Percentiles rank a stretch among this genome's conserved stretches.
Evolutionary conservation across 2,888 invertebrate species (phyloP).

Genomic region (Smittia sp.): DNA sequence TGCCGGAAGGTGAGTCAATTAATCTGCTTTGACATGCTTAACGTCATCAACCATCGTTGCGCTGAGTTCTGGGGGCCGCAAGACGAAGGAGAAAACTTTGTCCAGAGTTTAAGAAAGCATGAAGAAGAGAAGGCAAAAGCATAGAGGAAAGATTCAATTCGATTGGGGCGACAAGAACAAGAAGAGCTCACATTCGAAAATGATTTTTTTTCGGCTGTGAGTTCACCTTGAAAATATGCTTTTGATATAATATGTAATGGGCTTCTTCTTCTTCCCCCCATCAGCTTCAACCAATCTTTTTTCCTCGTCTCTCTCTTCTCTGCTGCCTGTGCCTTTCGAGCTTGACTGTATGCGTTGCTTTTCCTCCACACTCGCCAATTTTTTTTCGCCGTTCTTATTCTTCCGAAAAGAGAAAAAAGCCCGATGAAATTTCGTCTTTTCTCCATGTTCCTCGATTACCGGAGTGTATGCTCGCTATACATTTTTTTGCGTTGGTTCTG

Average conservation of each 20-base stretch:
- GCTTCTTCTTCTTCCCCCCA: constrained; percentile 36
- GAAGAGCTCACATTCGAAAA: constrained; percentile 37
- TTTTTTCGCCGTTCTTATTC: constrained; percentile 36
- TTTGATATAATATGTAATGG: constrained; percentile 41
- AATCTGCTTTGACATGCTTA: not conserved
- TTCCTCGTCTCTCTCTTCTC: constrained; percentile 31
- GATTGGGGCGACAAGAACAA: constrained; percentile 33
- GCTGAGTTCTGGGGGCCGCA: not conserved
- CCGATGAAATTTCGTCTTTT: constrained; percentile 36
- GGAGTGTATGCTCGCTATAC: not conserved
- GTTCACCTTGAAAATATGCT: constrained; percentile 42
- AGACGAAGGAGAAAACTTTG: not conserved
- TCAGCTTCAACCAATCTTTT: constrained; percentile 41
- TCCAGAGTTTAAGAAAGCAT: constrained; percentile 1
- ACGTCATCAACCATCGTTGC: not conserved
- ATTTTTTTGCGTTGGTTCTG: not conserved
- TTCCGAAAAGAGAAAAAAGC: constrained; percentile 36
- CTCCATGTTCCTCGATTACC: constrained; percentile 31
- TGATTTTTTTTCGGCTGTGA: constrained; percentile 41
- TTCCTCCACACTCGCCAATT: constrained; percentile 36
- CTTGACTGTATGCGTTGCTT: constrained; percentile 35
- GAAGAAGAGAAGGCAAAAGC: not conserved
- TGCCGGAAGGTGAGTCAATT: constrained; percentile 41
- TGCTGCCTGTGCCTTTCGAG: constrained; percentile 29
- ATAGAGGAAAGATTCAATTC: constrained; percentile 31